Percentiles rank a stretch among this genome's conserved stretches.
Conservation (phyloP, 2,113 vertebrate genomes). For the Cyprinodon tularosa region DNA sequence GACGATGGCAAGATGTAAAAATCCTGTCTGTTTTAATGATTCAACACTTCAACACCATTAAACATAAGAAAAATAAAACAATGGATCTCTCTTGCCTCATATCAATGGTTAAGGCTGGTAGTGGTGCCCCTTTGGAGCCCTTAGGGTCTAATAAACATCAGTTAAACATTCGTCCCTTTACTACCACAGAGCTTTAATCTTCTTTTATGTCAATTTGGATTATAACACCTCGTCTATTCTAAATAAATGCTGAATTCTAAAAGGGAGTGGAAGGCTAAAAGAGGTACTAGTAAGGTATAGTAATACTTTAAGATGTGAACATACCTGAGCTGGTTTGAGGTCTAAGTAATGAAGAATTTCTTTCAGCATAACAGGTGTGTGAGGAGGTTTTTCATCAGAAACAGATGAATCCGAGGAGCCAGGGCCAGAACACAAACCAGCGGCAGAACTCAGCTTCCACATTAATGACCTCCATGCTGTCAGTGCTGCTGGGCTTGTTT, state of each 20-base stretch:
- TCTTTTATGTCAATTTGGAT: neutral
- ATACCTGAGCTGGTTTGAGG: slow-evolving; percentile 68
- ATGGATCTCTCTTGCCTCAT: no score
- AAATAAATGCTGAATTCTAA: neutral
- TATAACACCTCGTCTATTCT: neutral
- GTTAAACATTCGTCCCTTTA: no score
- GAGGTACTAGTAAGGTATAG: neutral
- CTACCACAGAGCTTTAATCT: neutral
- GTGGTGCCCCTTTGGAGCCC: no score
- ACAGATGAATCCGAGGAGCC: slow-evolving; percentile 8
- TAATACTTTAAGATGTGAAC: slow-evolving; percentile 21
- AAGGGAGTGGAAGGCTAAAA: neutral
- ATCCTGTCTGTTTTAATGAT: no score
- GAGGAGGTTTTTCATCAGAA: slow-evolving; percentile 51
- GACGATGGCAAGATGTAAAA: no score
- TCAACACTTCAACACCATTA: no score
- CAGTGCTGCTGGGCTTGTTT: slow-evolving; percentile 24
- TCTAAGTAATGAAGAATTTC: slow-evolving; percentile 73
- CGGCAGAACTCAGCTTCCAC: slow-evolving; percentile 28
- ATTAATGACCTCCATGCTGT: slow-evolving; percentile 51
- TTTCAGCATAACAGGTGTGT: slow-evolving; percentile 73
- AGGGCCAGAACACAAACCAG: slow-evolving; percentile 33
- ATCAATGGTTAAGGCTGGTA: no score
- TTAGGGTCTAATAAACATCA: no score
- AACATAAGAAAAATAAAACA: no score